Base-by-base conservation (phyloP, 1,140 invertebrate genomes). In the Drosophila bocki region DNA sequence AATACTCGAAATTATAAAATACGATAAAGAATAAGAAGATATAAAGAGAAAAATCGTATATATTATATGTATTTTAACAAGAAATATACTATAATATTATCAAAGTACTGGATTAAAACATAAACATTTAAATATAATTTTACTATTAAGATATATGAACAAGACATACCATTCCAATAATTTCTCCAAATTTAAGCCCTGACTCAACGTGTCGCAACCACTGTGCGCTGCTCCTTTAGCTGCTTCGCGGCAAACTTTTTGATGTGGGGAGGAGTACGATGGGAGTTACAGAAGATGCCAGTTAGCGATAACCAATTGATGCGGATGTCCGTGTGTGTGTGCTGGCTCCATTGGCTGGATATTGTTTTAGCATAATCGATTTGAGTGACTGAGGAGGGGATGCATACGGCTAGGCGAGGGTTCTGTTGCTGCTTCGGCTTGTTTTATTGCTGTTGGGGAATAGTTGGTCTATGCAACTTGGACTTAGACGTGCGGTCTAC, bases 291-390 rank as follows among this genome's bases (percentile, higher is more conserved):
- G 63, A 48, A 84, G 81, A 84, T 83, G 67, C 67, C 72, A 62
- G 62, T 53, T 33, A 32, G 53, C 78, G 75, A 86, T 85, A 74
- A 64, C 48, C 51, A 61, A 65, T 64, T 42, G 56, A 59, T 61
- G 56, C 47, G 62, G 48, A 60, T 81, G 74, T 17, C 22, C 65
- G 60, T 12, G 72, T 76, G 71, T 80, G 65, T 78, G 82, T 76
- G 75, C 69, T 42, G 64, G 57, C 76, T 86, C 60, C 77, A 81
- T 81, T 82, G 74, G 80, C 87, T 74, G 88, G 88, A 91, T 91
- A 91, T 91, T 91, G 88, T 91, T 91, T 91, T 87, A 91, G 83
- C 88, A 84, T 91, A 91, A 91, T 91, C 88, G 88, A 91, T 91
- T 91, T 86, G 80, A 78, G 85, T 82, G 83, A 83, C 84, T 85